Evolutionary conservation across 2,888 invertebrate species (phyloP), one percentile per base, ranked within the genome.

Genomic region (Protophormia terraenovae): DNA sequence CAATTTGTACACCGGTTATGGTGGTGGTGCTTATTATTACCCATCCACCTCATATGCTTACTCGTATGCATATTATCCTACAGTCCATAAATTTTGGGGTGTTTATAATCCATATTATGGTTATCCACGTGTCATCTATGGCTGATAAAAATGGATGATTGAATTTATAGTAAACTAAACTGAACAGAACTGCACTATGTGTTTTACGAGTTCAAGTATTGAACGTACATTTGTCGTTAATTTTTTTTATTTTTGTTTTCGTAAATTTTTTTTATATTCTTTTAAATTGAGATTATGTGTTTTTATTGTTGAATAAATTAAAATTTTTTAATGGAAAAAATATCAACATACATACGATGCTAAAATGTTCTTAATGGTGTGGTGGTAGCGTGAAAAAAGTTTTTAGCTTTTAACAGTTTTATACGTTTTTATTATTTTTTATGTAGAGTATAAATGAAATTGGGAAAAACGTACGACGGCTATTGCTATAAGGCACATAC

Each of bases 61-160:
- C 76, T 84, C 87, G 10, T 88, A 84, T 12, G 76, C 83, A 19
- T 87, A 85, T 72, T 75, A 72, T 64, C 86, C 87, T 3, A 85
- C 72, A 22, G 29, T 78, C 55, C 77, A 87, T 78, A 87, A 87
- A 60, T 78, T 60, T 53, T 77, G 45, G 53, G 53, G 78, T 53
- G 24, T 67, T n/a, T 84, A 67, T 82, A 77, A 86, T 81, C 84
- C 83, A 69, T 88, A 86, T 67, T 82, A 80, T 35, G 78, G 82
- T 55, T 86, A 86, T 80, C 84, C 79, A 75, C 47, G 69, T 84
- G 62, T 69, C 60, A 10, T 71, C 62, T 75, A 45, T 47, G 83
- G 84, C 45, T 78, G 78, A 85, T 50, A 29, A 62, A 53, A 47
- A 29, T 64, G 55, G 14, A 27, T 72, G 50, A 78, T 76, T 64